These are phyloP conservation scores for Homarus gammarus DNA, from an alignment of 2,888 invertebrate species.

Conservation along the genomic window DNA sequence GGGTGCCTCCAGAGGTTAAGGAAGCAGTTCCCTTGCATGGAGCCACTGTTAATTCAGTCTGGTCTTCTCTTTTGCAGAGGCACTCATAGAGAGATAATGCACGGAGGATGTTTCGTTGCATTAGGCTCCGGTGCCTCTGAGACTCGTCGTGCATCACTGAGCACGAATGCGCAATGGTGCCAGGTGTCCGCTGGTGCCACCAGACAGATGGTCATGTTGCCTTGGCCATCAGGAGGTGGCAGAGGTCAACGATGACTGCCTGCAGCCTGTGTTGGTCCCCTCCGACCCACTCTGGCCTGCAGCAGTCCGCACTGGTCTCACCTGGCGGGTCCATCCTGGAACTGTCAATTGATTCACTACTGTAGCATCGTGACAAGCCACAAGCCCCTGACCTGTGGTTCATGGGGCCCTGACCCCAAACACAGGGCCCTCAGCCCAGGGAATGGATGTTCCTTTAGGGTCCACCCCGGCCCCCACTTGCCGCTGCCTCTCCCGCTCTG, in stretches of 20 bases:
- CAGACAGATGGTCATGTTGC: conserved; percentile 68
- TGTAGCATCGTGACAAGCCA: conserved; percentile 72
- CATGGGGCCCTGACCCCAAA: conserved; percentile 59
- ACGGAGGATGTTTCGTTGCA: conserved; percentile 75
- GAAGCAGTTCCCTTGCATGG: conserved; percentile 71
- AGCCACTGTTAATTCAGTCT: conserved; percentile 75
- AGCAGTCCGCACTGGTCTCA: conserved; percentile 71
- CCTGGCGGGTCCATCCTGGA: conserved; percentile 70
- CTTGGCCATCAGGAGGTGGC: conserved; percentile 65
- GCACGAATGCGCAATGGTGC: conserved; percentile 64
- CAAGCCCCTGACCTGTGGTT: conserved; percentile 73
- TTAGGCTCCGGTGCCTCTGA: conserved; percentile 75
- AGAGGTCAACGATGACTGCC: conserved; percentile 70
- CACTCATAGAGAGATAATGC: conserved; percentile 75
- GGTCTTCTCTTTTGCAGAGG: conserved; percentile 76
- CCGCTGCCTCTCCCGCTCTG: conserved; percentile 73
- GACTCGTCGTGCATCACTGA: conserved; percentile 67
- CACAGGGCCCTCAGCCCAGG: conserved; percentile 72
- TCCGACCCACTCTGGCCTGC: conserved; percentile 68
- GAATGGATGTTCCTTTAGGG: conserved; percentile 60
- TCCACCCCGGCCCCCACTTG: conserved; percentile 72
- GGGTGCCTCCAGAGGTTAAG: conserved; percentile 67
- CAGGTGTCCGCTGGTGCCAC: conserved; percentile 67
- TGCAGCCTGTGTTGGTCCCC: conserved; percentile 72
- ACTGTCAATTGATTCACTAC: conserved; percentile 68